phyloP scores from a whole-genome alignment of 2,888 invertebrate genomes.

The Spisula subtruncata region DNA sequence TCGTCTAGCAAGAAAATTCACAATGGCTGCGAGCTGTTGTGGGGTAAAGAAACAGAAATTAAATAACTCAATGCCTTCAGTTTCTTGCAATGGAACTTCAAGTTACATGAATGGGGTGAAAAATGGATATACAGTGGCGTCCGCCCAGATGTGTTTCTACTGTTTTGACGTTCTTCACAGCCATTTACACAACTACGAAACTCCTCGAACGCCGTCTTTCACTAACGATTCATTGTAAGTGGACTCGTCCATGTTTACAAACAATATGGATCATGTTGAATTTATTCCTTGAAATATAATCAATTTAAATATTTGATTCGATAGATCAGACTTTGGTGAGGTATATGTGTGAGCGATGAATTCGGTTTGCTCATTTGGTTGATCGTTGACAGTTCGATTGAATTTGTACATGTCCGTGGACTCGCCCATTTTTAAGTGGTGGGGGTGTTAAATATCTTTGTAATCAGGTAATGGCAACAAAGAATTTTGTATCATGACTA shows the following conservation, averaged over 20 bases:
- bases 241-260: slow-evolving; percentile 74
- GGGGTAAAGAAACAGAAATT: slow-evolving; percentile 97
- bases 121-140: slow-evolving; percentile 85
- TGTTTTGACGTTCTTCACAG: slow-evolving; percentile 99
- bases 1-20: slow-evolving; percentile 55
- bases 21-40: slow-evolving; percentile 96
- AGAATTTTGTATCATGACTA: slow-evolving; percentile 36
- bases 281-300: neutral
- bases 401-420: slow-evolving; percentile 31
- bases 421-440: neutral
- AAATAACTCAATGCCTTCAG: slow-evolving; percentile 89
- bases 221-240: slow-evolving; percentile 98
- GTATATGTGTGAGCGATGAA: slow-evolving; percentile 7
- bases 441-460: slow-evolving; percentile 33
- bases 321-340: neutral
- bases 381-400: neutral
- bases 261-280: slow-evolving; percentile 28
- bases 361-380: neutral
- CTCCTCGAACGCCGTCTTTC: slow-evolving; percentile 95
- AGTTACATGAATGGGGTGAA: slow-evolving; percentile 85
- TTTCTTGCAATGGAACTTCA: slow-evolving; percentile 88
- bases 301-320: neutral
- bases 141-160: slow-evolving; percentile 97
- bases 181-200: slow-evolving; percentile 97
- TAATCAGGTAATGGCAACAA: slow-evolving; percentile 47